Conservation (phyloP, 1,140 invertebrate genomes). For the Apocrypta bakeri region DNA sequence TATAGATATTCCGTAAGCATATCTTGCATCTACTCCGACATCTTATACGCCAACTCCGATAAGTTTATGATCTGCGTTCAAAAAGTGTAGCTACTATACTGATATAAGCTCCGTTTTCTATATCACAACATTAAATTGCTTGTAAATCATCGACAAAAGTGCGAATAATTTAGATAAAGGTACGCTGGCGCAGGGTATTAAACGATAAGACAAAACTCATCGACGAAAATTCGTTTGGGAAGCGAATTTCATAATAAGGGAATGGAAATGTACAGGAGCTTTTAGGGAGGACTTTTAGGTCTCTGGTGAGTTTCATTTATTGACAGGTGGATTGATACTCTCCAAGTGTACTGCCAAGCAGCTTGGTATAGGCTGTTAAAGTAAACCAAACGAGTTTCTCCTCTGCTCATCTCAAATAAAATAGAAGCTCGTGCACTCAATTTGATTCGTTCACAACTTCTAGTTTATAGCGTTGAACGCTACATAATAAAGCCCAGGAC, state of each 20-base stretch:
- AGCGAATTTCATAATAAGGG: no score
- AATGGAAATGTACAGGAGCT: not conserved
- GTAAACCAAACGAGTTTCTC: conserved; percentile 56
- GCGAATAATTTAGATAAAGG: not conserved
- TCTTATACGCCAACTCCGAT: not conserved
- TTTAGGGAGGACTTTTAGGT: conserved; percentile 18
- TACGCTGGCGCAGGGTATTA: no score
- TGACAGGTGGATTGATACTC: conserved; percentile 62
- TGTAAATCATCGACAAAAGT: not conserved
- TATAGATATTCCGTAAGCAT: not conserved
- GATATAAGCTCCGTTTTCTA: not conserved
- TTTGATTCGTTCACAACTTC: conserved; percentile 71
- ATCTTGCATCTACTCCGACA: conserved; percentile 3
- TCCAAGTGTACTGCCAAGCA: conserved; percentile 48
- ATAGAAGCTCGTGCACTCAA: conserved; percentile 63
- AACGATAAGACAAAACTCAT: no score
- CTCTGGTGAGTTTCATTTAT: conserved; percentile 54
- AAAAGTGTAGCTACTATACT: no score
- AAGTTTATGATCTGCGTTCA: not conserved
- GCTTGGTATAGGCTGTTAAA: conserved; percentile 56
- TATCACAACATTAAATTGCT: not conserved
- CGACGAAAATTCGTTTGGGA: no score
- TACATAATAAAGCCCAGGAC: not conserved
- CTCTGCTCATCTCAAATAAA: conserved; percentile 44
- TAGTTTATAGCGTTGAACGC: conserved; percentile 61